These are phyloP conservation scores for Poicephalus meyeri DNA, from an alignment of 2,113 vertebrate species.

Conservation along the genomic window DNA sequence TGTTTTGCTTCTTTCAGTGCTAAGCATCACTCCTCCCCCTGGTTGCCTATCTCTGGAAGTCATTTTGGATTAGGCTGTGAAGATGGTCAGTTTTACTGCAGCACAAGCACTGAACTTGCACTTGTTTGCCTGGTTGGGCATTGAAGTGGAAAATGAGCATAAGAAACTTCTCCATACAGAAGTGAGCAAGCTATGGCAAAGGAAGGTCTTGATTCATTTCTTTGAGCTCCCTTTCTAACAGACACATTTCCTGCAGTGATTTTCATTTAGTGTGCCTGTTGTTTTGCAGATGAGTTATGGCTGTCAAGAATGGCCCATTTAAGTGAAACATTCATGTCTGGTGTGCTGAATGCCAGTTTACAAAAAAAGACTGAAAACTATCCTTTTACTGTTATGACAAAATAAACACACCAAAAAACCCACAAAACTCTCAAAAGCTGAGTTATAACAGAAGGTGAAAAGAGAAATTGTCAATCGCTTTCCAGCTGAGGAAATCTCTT, in stretches of 20 bases:
- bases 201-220: background rate
- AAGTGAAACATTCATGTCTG: background rate
- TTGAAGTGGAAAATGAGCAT: constrained; percentile 32
- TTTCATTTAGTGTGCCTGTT: background rate
- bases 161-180: background rate
- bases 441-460: background rate
- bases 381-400: background rate
- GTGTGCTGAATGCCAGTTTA: background rate
- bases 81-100: background rate
- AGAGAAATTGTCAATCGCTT: constrained; percentile 8
- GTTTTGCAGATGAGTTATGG: constrained; percentile 41
- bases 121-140: background rate
- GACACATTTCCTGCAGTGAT: constrained; percentile 13
- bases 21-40: background rate
- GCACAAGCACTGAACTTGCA: background rate
- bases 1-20: background rate
- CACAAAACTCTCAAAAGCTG: background rate
- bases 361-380: background rate
- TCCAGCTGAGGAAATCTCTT: constrained; percentile 10
- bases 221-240: background rate
- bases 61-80: background rate
- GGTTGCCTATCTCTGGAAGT: background rate
- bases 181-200: background rate
- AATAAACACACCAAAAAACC: background rate
- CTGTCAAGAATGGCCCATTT: constrained; percentile 33